These are phyloP conservation scores for Chrysina gloriosa DNA, from an alignment of 2,888 invertebrate genomes.

Conservation along the genomic window DNA sequence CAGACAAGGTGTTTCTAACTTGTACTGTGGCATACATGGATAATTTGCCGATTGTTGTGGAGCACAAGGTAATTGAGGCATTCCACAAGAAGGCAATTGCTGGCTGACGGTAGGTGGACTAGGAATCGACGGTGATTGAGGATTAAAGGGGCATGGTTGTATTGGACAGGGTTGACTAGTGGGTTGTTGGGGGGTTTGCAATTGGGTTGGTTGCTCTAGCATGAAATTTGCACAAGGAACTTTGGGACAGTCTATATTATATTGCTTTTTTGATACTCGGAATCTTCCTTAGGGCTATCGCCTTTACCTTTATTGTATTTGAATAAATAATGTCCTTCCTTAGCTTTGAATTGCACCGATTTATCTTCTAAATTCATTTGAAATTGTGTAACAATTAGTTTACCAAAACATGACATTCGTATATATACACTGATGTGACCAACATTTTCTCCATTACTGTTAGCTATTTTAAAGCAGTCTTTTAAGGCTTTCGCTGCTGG, in stretches of 20 bases:
- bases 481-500: conserved; percentile 71
- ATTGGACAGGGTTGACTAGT: conserved; percentile 28
- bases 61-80: neutral
- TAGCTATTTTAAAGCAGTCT: conserved; percentile 70
- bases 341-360: conserved; percentile 64
- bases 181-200: conserved; percentile 60
- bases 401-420: conserved; percentile 75
- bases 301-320: conserved; percentile 59
- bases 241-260: conserved; percentile 37
- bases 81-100: conserved; percentile 58
- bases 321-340: conserved; percentile 63
- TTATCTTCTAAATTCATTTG: conserved; percentile 67
- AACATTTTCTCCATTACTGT: conserved; percentile 66
- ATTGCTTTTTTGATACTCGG: conserved; percentile 24
- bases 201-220: conserved; percentile 1
- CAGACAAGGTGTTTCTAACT: conserved; percentile 43
- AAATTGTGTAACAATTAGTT: conserved; percentile 74
- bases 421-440: conserved; percentile 73
- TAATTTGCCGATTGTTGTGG: neutral
- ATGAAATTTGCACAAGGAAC: conserved; percentile 32
- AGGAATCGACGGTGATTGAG: conserved; percentile 6
- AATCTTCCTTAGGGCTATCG: conserved; percentile 53
- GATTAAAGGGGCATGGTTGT: conserved; percentile 56
- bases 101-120: conserved; percentile 51
- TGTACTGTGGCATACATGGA: conserved; percentile 1